A percentile compares a stretch with the other conserved stretches of the same genome.
phyloP scores from a whole-genome alignment of 2,797 vertebrate genomes.

The Ctenosaura bakeri region DNA sequence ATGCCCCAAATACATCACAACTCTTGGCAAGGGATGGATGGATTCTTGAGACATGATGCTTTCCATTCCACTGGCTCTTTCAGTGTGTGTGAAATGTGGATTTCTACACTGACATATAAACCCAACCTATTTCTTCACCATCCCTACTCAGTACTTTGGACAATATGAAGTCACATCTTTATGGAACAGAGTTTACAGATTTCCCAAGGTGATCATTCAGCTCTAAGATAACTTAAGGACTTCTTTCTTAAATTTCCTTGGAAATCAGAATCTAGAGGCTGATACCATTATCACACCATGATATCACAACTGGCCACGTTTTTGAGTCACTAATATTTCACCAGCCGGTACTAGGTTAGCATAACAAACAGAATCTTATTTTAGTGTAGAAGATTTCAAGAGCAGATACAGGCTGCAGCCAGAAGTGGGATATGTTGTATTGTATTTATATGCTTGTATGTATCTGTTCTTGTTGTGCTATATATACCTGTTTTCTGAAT shows the following conservation, averaged over 20 bases:
- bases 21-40: neutral
- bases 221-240: too few species aligned
- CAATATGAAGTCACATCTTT: too few species aligned
- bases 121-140: neutral
- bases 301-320: neutral
- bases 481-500: neutral
- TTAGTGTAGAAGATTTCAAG: neutral
- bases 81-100: neutral
- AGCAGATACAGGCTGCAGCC: neutral
- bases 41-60: neutral
- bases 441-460: neutral
- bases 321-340: neutral
- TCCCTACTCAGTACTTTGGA: too few species aligned
- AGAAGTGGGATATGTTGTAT: neutral
- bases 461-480: neutral
- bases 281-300: too few species aligned
- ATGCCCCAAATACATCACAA: neutral
- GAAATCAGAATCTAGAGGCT: too few species aligned
- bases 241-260: too few species aligned
- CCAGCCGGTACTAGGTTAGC: neutral
- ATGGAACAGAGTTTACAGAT: too few species aligned
- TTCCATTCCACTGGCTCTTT: too few species aligned
- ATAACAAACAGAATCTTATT: neutral
- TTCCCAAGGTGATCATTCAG: neutral
- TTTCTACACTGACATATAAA: neutral